Conservation (phyloP, 2,113 vertebrate species). For the rabbit (Oryctolagus cuniculus) region DNA sequence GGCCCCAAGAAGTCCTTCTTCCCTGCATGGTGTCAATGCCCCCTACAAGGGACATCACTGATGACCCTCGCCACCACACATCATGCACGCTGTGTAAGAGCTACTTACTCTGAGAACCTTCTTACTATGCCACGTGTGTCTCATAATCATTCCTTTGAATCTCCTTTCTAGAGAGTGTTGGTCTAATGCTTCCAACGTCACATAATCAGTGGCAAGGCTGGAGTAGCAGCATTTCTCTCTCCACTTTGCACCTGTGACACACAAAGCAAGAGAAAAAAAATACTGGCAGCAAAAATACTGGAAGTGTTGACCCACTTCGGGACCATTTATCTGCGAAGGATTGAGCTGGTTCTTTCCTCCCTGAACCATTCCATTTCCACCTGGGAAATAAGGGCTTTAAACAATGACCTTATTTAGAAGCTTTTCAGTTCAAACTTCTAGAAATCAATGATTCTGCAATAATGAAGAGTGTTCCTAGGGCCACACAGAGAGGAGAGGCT, state of each 20-base stretch:
- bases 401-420: not conserved
- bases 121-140: not conserved
- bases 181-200: not conserved
- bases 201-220: not conserved
- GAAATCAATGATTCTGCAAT: not conserved
- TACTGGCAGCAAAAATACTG: fast-evolving
- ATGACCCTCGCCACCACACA: not conserved
- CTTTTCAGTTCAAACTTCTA: not conserved
- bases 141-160: not conserved
- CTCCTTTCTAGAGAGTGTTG: not conserved
- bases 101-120: not conserved
- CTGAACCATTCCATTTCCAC: not conserved
- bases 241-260: not conserved
- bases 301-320: not conserved
- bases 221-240: not conserved
- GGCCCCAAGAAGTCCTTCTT: not conserved
- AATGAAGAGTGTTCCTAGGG: not conserved
- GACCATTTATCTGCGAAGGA: not conserved
- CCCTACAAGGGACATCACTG: not conserved
- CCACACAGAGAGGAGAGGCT: fast-evolving
- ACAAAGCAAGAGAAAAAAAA: not conserved
- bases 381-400: not conserved
- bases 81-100: too few species aligned
- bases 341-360: not conserved
- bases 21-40: not conserved